Conservation (phyloP, 2,888 invertebrate genomes). For the Anoncus sp. region DNA sequence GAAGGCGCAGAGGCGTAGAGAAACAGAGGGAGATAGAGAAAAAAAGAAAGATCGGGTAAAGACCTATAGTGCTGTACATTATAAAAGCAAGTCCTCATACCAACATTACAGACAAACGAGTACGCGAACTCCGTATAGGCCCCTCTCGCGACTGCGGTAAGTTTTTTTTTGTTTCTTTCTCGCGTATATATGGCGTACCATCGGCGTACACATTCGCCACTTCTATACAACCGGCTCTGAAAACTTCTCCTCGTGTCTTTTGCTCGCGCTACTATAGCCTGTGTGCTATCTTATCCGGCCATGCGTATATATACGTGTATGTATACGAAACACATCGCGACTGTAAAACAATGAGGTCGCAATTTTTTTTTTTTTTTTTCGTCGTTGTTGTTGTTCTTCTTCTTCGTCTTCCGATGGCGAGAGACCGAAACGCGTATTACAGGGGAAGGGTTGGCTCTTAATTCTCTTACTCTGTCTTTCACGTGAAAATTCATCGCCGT, state of each 20-base stretch:
- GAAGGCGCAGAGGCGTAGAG: neutral
- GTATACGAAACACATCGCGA: conserved; percentile 44
- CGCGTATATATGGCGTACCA: conserved; percentile 40
- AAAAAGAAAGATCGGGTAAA: conserved; percentile 15
- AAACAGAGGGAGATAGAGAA: conserved; percentile 10
- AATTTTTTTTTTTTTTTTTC: conserved; percentile 74
- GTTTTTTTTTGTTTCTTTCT: conserved; percentile 32
- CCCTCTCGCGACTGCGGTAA: conserved; percentile 33
- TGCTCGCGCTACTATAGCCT: conserved; percentile 8
- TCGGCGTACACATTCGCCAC: conserved; percentile 27
- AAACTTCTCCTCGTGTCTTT: conserved; percentile 51
- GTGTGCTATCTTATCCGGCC: conserved; percentile 65
- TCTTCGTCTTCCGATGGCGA: conserved; percentile 77
- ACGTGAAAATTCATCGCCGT: conserved; percentile 75
- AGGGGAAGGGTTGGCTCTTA: conserved; percentile 24
- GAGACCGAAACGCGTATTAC: conserved; percentile 71
- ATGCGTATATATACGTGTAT: conserved; percentile 33
- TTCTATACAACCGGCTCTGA: conserved; percentile 45
- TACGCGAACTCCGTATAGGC: conserved; percentile 27
- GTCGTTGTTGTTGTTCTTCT: too few relatives aligned
- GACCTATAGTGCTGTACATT: conserved; percentile 7
- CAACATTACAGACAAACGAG: conserved; percentile 28
- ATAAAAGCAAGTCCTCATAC: conserved; percentile 28
- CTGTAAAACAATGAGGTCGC: conserved; percentile 78
- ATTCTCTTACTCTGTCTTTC: conserved; percentile 30